phyloP scores from a whole-genome alignment of 2,888 invertebrate genomes.

The Antheraea assamensis region DNA sequence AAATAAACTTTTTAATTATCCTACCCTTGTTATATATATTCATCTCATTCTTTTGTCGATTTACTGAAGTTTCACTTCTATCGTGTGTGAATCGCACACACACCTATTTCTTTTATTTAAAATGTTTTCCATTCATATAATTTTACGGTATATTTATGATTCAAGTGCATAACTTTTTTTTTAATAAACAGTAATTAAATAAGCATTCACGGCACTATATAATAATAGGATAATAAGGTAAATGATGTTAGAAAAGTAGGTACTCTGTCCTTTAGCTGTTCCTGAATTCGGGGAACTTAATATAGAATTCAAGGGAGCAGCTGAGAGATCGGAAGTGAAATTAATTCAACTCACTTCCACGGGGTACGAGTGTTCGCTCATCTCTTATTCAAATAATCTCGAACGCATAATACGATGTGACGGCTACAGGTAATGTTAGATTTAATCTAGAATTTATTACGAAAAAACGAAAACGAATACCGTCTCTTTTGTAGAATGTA shows the following conservation, averaged over 20 bases:
- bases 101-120: too few species aligned
- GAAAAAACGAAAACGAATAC: background rate
- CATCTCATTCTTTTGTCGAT: too few species aligned
- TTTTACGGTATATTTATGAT: too few species aligned
- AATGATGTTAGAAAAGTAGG: constrained; percentile 3
- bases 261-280: constrained; percentile 15
- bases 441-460: background rate
- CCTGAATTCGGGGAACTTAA: constrained; percentile 22
- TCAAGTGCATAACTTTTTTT: too few species aligned
- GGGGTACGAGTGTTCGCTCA: constrained; percentile 20
- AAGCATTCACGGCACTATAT: background rate
- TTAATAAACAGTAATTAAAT: background rate
- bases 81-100: too few species aligned
- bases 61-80: too few species aligned
- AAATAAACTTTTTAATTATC: too few species aligned
- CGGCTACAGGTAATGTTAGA: constrained; percentile 6
- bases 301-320: constrained; percentile 27
- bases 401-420: constrained; percentile 19
- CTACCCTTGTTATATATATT: too few species aligned
- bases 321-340: constrained; percentile 32
- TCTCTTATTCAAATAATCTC: constrained; percentile 32
- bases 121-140: too few species aligned
- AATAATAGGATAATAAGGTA: background rate
- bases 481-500: too few species aligned
- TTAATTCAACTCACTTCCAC: constrained; percentile 33